Percentiles rank a stretch among this genome's conserved stretches.
Conservation (phyloP, 2,113 vertebrate species). For the Tautogolabrus adspersus region DNA sequence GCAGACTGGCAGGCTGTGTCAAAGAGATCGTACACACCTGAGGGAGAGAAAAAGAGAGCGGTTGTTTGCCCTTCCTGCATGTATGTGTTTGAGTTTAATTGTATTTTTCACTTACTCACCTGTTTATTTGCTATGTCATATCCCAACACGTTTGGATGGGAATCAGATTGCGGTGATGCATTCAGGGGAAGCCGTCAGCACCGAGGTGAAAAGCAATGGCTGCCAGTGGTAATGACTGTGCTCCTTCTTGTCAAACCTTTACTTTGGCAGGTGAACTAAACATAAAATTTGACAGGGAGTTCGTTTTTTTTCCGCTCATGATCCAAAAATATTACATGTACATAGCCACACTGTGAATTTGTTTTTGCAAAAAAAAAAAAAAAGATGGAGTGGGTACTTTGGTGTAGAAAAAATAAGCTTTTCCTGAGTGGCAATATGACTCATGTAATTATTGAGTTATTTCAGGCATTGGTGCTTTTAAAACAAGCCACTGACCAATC, state of each 20-base stretch:
- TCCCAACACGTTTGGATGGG: conserved; percentile 55
- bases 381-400: conserved; percentile 71
- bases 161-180: conserved; percentile 68
- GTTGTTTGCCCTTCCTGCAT: conserved; percentile 27
- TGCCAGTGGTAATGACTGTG: conserved; percentile 79
- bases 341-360: conserved; percentile 66
- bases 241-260: conserved; percentile 78
- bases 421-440: conserved; percentile 77
- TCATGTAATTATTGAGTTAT: conserved; percentile 80
- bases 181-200: conserved; percentile 66
- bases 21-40: conserved; percentile 60
- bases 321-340: conserved; percentile 79
- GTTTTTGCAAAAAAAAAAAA: conserved; percentile 54
- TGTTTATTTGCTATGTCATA: conserved; percentile 70
- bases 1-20: conserved; percentile 74
- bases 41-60: conserved; percentile 28
- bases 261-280: conserved; percentile 81
- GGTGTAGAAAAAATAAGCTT: conserved; percentile 59
- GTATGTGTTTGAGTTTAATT: conserved; percentile 52
- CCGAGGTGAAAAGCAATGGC: conserved; percentile 70
- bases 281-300: conserved; percentile 75
- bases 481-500: conserved; percentile 74
- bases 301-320: conserved; percentile 59
- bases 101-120: conserved; percentile 56
- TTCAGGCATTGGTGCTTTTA: conserved; percentile 70